Base-by-base conservation (phyloP, 2,113 vertebrate species). In the Pelecanus crispus region DNA sequence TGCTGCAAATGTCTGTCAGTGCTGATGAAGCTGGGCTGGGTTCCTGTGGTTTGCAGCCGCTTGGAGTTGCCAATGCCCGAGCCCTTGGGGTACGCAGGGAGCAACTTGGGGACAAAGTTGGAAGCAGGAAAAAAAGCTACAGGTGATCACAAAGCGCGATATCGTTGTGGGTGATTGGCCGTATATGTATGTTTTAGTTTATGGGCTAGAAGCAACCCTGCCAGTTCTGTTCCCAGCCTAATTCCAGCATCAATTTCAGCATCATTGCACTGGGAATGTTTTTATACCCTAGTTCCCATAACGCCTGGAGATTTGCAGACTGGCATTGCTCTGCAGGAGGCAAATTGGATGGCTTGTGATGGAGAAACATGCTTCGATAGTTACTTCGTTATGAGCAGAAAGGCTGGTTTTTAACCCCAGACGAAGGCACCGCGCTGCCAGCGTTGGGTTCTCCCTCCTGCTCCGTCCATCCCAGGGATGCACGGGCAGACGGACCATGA, bases 151-250 rank as follows among this genome's bases (percentile, higher is more conserved):
- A 42, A 53, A 78, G 53, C 7, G 26, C 29, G 18, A 1, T 44
- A 11, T 53, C 1, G 0, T 61, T 10, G n/a, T 81, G 90, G 70
- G 61, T 0, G 44, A 59, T 45, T 28, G 44, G 58, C 66, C 4
- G 0, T 17, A 5, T 32, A 19, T 3, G 7, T 75, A 6, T 3
- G 2, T 53, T 93, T 67, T 52, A 56, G 34, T 86, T 84, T 81
- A 91, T 45, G 77, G 83, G 68, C 65, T 91, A 63, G 83, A 67
- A 93, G 36, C 52, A 84, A 20, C 44, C 1, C 2, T 81, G 52
- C 49, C 53, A 50, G 89, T 92, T 94, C 77, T 59, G 50, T 89
- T 95, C 81, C 88, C 86, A 94, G 78, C 81, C 94, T 95, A 87
- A 95, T 94, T 94, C 92, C 95, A 81, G 92, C 91, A 81, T 55